phyloP scores from a whole-genome alignment of 2,888 invertebrate genomes.

The Spilosoma lubricipeda region DNA sequence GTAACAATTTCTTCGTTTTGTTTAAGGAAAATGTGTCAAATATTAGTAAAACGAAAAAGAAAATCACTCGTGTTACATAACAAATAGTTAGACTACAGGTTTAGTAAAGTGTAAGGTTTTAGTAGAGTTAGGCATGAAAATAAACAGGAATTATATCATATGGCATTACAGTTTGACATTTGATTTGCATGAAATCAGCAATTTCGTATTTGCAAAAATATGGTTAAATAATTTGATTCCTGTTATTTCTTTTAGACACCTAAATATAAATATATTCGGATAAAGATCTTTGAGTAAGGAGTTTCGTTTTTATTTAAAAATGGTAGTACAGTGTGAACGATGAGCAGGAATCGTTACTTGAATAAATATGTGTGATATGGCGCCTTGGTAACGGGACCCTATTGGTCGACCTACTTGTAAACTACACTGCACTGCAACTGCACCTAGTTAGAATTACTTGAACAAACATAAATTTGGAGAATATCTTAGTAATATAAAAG shows the following conservation, averaged over 20 bases:
- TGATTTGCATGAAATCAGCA: slow-evolving; percentile 11
- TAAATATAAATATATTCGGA: neutral
- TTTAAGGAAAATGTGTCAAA: neutral
- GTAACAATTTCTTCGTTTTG: neutral
- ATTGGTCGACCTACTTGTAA: slow-evolving; percentile 17
- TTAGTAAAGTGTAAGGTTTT: too few species aligned
- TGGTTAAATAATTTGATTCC: neutral
- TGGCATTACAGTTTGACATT: slow-evolving; percentile 16
- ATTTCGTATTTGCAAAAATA: neutral
- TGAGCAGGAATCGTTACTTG: slow-evolving; percentile 21
- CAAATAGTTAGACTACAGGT: too few species aligned
- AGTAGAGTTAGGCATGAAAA: too few species aligned
- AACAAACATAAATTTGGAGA: slow-evolving; percentile 2
- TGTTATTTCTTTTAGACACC: neutral
- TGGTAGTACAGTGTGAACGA: slow-evolving; percentile 23
- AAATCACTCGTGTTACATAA: too few species aligned
- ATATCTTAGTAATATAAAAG: too few species aligned
- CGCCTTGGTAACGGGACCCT: slow-evolving; percentile 2
- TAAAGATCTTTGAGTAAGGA: neutral
- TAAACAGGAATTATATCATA: slow-evolving; percentile 4
- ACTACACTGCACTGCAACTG: too few species aligned
- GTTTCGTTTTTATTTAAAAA: neutral
- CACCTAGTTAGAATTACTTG: slow-evolving; percentile 33
- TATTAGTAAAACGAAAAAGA: neutral
- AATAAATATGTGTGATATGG: slow-evolving; percentile 19